These are phyloP conservation scores for Rhogogaster chlorosoma DNA, from an alignment of 2,888 invertebrate species.

Conservation along the genomic window DNA sequence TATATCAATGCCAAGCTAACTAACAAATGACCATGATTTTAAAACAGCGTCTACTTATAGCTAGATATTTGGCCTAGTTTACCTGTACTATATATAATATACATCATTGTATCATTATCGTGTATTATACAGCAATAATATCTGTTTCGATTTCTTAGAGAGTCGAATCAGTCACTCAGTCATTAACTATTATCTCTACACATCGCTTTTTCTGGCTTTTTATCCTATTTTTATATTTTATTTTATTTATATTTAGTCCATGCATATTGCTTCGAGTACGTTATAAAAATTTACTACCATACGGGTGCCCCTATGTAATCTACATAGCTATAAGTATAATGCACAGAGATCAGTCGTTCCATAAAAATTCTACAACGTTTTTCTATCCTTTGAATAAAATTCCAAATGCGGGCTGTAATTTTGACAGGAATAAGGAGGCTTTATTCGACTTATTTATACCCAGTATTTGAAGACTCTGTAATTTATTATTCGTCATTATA, in stretches of 20 bases:
- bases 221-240: not conserved
- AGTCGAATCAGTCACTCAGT: not conserved
- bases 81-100: not conserved
- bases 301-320: not conserved
- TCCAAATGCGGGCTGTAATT: not conserved
- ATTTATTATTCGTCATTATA: not conserved
- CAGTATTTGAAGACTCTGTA: not conserved
- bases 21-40: not conserved
- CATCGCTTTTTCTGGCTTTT: not conserved
- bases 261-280: not conserved
- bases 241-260: not conserved
- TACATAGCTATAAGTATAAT: not conserved
- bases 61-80: constrained; percentile 5
- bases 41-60: not conserved
- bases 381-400: not conserved
- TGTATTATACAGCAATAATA: not conserved
- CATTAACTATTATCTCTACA: not conserved
- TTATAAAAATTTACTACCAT: not conserved
- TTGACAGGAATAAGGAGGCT: not conserved
- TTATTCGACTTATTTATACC: not conserved
- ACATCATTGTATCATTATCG: not conserved
- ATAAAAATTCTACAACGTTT: not conserved
- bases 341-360: not conserved
- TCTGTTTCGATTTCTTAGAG: not conserved
- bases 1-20: not conserved